phyloP scores from a whole-genome alignment of 2,113 vertebrate genomes.

The Psammodynastes pulverulentus region DNA sequence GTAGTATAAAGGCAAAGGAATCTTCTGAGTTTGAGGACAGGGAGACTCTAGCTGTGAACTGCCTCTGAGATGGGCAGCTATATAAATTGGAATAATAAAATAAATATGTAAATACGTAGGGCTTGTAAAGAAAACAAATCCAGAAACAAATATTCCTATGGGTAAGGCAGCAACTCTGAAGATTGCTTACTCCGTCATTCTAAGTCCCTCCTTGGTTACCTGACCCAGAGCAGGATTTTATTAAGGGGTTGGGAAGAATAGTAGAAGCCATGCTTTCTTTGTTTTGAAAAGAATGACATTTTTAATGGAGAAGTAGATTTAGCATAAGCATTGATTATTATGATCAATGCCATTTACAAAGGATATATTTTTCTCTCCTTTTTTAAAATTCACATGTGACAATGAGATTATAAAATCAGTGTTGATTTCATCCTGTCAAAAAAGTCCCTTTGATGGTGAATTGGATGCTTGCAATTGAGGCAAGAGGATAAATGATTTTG shows the following conservation, averaged over 20 bases:
- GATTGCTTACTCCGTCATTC: background rate
- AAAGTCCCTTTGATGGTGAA: background rate
- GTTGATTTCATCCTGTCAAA: background rate
- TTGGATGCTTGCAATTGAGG: background rate
- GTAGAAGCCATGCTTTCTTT: background rate
- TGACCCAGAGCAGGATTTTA: background rate
- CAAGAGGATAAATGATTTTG: background rate
- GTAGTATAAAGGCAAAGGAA: background rate
- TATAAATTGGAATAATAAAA: background rate
- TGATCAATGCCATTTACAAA: background rate
- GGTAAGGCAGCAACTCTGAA: background rate
- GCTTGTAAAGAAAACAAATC: background rate
- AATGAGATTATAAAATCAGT: background rate
- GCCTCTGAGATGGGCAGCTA: background rate
- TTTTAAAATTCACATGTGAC: background rate
- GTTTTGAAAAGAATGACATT: background rate
- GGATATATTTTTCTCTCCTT: background rate
- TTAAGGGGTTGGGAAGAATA: background rate
- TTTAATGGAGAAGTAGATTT: background rate
- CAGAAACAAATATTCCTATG: background rate
- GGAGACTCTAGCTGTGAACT: background rate
- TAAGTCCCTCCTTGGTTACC: background rate
- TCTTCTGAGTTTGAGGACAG: background rate
- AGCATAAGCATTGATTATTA: background rate
- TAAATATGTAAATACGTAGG: background rate